Evolutionary conservation across 2,113 vertebrate genomes (phyloP), one percentile per base, ranked within the genome.

Genomic region (Lates calcarifer): DNA sequence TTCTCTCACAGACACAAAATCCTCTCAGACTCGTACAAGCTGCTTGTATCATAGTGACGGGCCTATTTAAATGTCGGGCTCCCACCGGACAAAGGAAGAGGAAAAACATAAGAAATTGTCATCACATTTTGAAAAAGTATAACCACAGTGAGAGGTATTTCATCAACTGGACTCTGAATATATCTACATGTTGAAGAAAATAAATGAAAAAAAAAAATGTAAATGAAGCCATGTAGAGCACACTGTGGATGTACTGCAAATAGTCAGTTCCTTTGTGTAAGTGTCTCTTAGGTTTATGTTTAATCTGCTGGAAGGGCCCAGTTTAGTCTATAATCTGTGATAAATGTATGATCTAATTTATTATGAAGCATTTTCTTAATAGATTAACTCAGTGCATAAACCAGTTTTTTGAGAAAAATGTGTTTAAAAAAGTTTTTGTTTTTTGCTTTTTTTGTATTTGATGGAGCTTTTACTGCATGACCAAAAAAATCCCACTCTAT

Each of bases 1-100:
- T 63, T 79, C 45, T 57, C 60, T 55, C 70, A 55, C 62, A 79
- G 78, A 55, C 49, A 64, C 6, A 24, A 74, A 22, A 64, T 74
- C 35, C 37, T 62, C 64, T 57, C 29, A 64, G 68, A 62, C 62
- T 61, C 29, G 47, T 39, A 74, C 75, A 49, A 43, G 78, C 58
- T 45, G 55, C 29, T 33, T 37, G 4, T 58, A 3, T 58, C 39
- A 49, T 26, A 13, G 28, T 31, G 58, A 47, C 43, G 3, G 26
- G 55, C 55, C 75, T 74, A 45, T 82, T 79, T 64, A 79, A 74
- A 57, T 41, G 39, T 49, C 26, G 10, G 43, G 56, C 29, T 57
- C 17, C 58, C 15, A 13, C 5, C 55, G 53, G 70, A 58, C 66
- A 67, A 12, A 35, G 55, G 6, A 43, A 45, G 17, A 13, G 29